Base-by-base conservation (phyloP, 2,113 vertebrate species). In the Bostrychus sinensis region DNA sequence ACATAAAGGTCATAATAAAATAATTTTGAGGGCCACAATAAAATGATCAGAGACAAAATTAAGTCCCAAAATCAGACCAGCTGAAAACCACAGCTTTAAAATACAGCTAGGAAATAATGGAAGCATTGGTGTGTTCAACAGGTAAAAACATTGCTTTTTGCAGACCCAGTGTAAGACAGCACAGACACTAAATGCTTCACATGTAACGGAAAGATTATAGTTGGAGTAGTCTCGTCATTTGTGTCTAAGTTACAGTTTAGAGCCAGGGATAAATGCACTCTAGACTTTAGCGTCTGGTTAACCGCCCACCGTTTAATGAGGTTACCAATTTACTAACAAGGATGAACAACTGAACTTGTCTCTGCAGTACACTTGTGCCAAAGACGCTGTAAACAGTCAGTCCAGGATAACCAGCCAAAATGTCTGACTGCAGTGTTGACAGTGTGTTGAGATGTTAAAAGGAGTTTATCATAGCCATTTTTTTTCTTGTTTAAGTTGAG, bases 311-410 rank as follows among this genome's bases (percentile, higher is more conserved):
- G 66, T 68, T 62, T 83, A 78, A 83, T 66, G 36, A 82, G 72
- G 66, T 84, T 77, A 79, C 32, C 43, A 53, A 65, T 74, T 74
- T 61, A 66, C 73, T 83, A 77, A 77, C 66, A 30, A 69, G n/a
- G 61, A 81, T 84, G 57, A 83, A 67, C 74, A 67, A 45, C 55
- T 56, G 50, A 69, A 57, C 36, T 38, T 55, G 53, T 39, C 48
- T 32, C 46, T 36, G 43, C 36, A 19, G 45, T 20, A 57, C 34
- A 37, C 62, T 30, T 39, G 30, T 37, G 30, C 55, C 59, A 50
- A 39, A 62, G 26, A 50, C n/a, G n/a, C 54, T 50, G 37, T 58
- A 30, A 28, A 39, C n/a, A 32, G 17, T 36, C 16, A 22, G 17
- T 3, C 17, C 20, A 43, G 12, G 20, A 25, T 11, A 6, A 25